Conservation (phyloP, 2,888 invertebrate genomes). For the Drosophila mercatorum region DNA sequence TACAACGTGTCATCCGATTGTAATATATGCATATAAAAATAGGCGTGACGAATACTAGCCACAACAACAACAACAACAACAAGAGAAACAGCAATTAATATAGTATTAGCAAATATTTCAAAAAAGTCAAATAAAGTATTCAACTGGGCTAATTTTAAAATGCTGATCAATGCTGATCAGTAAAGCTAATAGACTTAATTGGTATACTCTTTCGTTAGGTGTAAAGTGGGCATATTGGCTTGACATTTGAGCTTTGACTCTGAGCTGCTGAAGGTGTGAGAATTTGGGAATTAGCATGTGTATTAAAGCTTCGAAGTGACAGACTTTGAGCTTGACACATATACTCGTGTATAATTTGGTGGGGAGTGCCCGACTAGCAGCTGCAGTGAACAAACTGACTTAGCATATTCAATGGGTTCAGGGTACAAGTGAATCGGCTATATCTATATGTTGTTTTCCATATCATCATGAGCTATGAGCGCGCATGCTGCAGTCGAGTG, state of each 20-base stretch:
- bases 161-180: constrained; percentile 50
- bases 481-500: not conserved
- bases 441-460: no score
- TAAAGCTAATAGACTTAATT: constrained; percentile 8
- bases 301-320: not conserved
- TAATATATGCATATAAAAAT: constrained; percentile 36
- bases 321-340: not conserved
- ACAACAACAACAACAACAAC: constrained; percentile 10
- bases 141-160: constrained; percentile 73
- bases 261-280: not conserved
- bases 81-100: constrained; percentile 19
- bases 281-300: not conserved
- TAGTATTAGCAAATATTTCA: constrained; percentile 34
- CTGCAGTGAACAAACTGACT: no score
- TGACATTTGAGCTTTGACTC: not conserved
- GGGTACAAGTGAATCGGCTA: no score
- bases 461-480: not conserved
- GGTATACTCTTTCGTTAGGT: not conserved
- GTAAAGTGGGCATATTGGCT: not conserved
- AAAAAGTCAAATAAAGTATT: constrained; percentile 54
- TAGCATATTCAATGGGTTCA: no score
- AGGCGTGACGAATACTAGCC: constrained; percentile 51
- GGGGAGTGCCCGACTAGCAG: not conserved
- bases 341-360: not conserved
- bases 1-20: constrained; percentile 23